Base-by-base conservation (phyloP, 2,113 vertebrate species). In the Triplophysa siluroides region DNA sequence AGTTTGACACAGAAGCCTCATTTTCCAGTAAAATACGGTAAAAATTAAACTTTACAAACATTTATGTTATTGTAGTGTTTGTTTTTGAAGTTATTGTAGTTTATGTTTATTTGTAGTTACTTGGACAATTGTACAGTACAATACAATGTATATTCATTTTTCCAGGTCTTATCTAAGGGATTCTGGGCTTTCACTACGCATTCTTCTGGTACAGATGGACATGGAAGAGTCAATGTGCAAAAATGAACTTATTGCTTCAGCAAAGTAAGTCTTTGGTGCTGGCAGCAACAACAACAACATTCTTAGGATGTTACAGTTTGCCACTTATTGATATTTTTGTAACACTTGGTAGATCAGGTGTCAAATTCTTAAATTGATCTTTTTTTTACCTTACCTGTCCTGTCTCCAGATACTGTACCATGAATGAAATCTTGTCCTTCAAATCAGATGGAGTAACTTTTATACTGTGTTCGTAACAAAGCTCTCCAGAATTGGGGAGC, bases 1-100 rank as follows among this genome's bases (percentile, higher is more conserved):
- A 93, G 87, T 93, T 93, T 85, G 92, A 93, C 77, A 93, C 92
- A 1, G 92, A 93, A 61, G 84, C 85, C 47, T 92, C 92, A 72
- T 93, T 93, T 85, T 92, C 88, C 86, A 91, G 78, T 84, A 92
- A 89, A 75, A 90, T 92, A 78, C 78, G 89, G 92, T 93, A 87
- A 62, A 13, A 12, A 14, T 3, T 38, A 8, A 26, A 66, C 21
- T 23, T 56, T 10, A 9, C 19, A 10, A 62, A 11, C 54, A 21
- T 58, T 58, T 21, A 58, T 21, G 19, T 2, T 21, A 58, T 21
- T 2, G 33, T 38, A 38, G 33, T 58, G 19, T 71, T 13, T 12
- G 8, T 23, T 56, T 38, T 38, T 38, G 5, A 41, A 38, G 58
- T 43, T 23, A 41, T 38, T 62, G 21, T n/a, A 60, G 19, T 14